Evolutionary conservation across 2,113 vertebrate genomes (phyloP).

Genomic region (Ciconia stormi): DNA sequence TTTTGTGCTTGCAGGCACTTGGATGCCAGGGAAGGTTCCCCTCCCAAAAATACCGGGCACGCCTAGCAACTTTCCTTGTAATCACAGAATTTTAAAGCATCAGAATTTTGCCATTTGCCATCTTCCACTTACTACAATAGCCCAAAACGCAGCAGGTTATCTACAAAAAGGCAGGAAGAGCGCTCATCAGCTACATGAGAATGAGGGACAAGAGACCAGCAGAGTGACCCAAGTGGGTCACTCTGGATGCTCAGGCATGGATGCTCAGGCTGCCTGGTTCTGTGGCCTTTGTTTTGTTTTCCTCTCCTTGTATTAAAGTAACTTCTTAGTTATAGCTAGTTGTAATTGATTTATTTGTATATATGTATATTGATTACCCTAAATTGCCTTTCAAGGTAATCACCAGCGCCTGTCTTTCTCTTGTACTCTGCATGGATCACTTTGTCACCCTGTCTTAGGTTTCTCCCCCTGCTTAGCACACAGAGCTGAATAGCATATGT

Average conservation of each 20-base stretch:
- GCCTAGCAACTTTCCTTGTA: background rate
- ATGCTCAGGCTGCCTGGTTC: background rate
- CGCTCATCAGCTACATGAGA: background rate
- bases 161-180: background rate
- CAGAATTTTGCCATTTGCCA: background rate
- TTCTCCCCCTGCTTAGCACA: background rate
- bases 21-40: background rate
- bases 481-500: background rate
- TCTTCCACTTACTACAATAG: background rate
- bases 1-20: constrained; percentile 20
- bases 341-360: background rate
- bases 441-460: background rate
- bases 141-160: background rate
- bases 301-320: background rate
- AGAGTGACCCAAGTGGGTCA: background rate
- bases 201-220: background rate
- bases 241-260: no score
- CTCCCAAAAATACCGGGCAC: background rate
- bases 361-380: background rate
- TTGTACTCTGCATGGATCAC: background rate
- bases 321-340: background rate
- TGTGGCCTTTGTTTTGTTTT: background rate
- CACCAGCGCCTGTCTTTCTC: background rate
- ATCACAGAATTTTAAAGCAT: background rate
- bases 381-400: background rate